Evolutionary conservation across 2,113 vertebrate species (phyloP), one percentile per base, ranked within the genome.

Genomic region (Oceanites oceanicus): DNA sequence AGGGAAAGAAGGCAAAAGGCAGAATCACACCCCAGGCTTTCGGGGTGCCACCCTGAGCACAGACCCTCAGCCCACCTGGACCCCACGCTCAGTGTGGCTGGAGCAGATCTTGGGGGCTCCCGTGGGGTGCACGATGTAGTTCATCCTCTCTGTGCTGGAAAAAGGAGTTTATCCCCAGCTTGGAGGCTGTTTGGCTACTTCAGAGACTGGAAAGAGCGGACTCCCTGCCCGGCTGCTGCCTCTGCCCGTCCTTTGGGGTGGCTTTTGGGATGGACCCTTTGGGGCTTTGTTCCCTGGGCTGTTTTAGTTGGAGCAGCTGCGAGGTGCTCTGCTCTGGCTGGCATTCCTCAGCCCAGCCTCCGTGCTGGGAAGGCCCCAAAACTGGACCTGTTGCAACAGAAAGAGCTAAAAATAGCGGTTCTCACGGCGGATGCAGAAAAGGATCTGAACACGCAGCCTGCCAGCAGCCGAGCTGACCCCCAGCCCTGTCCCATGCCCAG

Each of bases 61-160:
- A 82, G 56, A 26, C 12, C 52, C 17, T 62, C 38, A 77, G 2
- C 20, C 21, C 25, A 11, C 29, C 56, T 30, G 19, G 29, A 30
- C 14, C 23, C 29, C 5, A 1, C 30, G 49, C 56, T 63, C n/a
- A 27, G 53, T 34, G 22, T 26, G 75, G 11, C 44, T 55, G 49
- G 68, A 67, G 29, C 74, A 81, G 50, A 29, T 36, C 62, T 22
- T 1, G 6, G 42, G 55, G 44, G 38, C 7, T 32, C 42, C 32
- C 0, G 0, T 10, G 11, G 22, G 34, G 19, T 44, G 12, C 7
- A 15, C 13, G 1, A 40, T 22, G 52, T 34, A 6, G 25, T 2
- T 79, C 1, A 66, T 73, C 53, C 45, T 70, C 71, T 83, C 50
- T 2, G 2, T 7, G 2, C 34, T 40, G 34, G 50, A 52, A 56